These are phyloP conservation scores for Bombus polaris DNA, from an alignment of 1,140 invertebrate species.

Conservation along the genomic window DNA sequence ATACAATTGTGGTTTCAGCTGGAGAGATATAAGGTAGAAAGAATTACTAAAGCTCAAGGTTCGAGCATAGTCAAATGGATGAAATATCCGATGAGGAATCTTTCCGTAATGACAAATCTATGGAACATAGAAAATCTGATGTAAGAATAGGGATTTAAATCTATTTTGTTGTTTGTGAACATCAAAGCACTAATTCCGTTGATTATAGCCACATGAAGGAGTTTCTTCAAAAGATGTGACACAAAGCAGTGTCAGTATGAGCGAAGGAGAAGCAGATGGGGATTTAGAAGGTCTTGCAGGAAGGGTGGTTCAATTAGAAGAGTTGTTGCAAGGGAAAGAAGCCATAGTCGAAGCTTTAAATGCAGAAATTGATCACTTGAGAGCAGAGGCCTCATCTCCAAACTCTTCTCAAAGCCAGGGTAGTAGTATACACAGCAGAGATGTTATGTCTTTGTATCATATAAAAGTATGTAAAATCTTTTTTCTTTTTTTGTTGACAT, in stretches of 20 bases:
- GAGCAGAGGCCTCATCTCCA: conserved; percentile 77
- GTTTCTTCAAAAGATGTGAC: conserved; percentile 73
- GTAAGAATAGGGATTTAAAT: conserved; percentile 61
- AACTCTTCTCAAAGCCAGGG: conserved; percentile 79
- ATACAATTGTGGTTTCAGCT: conserved; percentile 54
- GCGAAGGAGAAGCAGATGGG: conserved; percentile 80
- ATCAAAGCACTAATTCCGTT: neutral
- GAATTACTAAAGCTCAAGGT: conserved; percentile 37
- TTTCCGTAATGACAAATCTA: conserved; percentile 66
- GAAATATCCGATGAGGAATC: conserved; percentile 74
- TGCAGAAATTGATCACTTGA: conserved; percentile 79
- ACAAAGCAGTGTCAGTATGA: conserved; percentile 78
- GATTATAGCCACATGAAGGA: conserved; percentile 68
- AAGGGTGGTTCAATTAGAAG: conserved; percentile 77
- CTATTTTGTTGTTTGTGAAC: neutral
- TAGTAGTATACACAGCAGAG: conserved; percentile 74
- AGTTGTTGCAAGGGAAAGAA: conserved; percentile 77
- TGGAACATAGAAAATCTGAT: conserved; percentile 58
- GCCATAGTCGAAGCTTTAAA: conserved; percentile 75
- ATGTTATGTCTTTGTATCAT: conserved; percentile 75
- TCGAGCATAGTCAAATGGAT: conserved; percentile 41
- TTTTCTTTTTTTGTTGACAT: neutral
- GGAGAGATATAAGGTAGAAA: conserved; percentile 70
- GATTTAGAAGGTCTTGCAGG: conserved; percentile 79
- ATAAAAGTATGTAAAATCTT: conserved; percentile 69